phyloP scores from a whole-genome alignment of 2,888 invertebrate genomes.

The Tenthredo distinguenda region DNA sequence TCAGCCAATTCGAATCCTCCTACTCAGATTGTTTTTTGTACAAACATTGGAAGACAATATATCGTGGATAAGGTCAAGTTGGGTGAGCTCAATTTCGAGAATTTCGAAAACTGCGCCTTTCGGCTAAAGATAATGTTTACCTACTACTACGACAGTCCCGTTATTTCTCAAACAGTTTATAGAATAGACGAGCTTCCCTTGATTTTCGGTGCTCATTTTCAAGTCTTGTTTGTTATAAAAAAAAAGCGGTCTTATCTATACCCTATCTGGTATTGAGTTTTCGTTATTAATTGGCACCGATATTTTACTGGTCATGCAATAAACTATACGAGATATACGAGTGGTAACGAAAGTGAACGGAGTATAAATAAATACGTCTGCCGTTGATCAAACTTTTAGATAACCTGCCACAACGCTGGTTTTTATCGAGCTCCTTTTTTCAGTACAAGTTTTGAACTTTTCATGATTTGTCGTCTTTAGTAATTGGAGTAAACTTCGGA shows the following conservation, averaged over 20 bases:
- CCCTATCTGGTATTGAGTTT: neutral
- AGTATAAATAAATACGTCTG: neutral
- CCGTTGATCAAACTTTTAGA: constrained; percentile 6
- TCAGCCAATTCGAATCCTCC: constrained; percentile 14
- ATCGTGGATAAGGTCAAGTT: constrained; percentile 2
- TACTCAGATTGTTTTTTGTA: constrained; percentile 5
- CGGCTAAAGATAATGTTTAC: constrained; percentile 1
- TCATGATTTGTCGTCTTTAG: neutral
- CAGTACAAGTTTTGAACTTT: neutral
- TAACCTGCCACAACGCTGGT: neutral
- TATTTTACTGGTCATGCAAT: neutral
- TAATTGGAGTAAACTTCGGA: constrained; percentile 7
- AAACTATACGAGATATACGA: neutral
- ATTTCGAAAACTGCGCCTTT: neutral
- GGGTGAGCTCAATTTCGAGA: neutral
- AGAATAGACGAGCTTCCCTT: neutral
- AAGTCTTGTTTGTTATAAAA: neutral
- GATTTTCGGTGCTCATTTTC: neutral
- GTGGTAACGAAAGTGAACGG: neutral
- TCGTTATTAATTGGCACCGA: neutral
- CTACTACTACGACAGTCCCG: neutral
- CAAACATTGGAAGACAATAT: constrained; percentile 36
- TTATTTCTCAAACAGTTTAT: neutral
- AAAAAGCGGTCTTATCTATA: neutral
- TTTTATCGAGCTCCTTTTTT: neutral